Evolutionary conservation across 2,888 invertebrate genomes (phyloP), one percentile per base, ranked within the genome.

Genomic region (Pseudococcus longispinus): DNA sequence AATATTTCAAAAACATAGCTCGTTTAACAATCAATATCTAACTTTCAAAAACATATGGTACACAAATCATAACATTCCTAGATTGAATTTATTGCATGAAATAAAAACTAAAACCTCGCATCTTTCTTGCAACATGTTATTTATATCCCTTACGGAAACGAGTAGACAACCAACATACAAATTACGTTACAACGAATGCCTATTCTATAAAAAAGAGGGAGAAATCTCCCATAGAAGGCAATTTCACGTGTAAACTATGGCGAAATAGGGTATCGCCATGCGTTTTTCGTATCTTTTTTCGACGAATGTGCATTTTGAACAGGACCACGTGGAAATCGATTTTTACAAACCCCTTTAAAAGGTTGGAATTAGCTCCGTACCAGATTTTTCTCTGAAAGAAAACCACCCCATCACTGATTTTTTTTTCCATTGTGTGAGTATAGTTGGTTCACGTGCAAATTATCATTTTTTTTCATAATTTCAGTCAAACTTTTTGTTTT

Each of bases 151-250:
- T 5, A 74, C 32, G 29, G 8, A 32, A 29, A 18, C 15, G 18
- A 74, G 20, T 74, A 74, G 74, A 74, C 74, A 74, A 74, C 74
- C 74, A 74, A 32, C 74, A 74, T 74, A 74, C 29, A 4, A 74
- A 32, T 29, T 32, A 74, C 32, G 74, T 74, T 32, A n/a, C 18
- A 32, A 9, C 0, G 18, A 74, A 32, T 74, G 74, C 32, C 32
- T 74, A 37, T n/a, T 37, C 37, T 23, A n/a, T 32, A 20, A 74
- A 74, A 74, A 74, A 74, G 29, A 74, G 74, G 74, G 74, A 18
- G 13, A 60, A 60, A 23, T 55, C 23, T 23, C 23, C 23, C 20
- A 9, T 23, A 20, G 23, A 13, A 23, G 1, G 20, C 32, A 74
- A 74, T 32, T 6, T 74, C 74, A 32, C 70, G 74, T 32, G 60